phyloP scores from a whole-genome alignment of 2,888 invertebrate genomes.

The Himalopsyche anomala region DNA sequence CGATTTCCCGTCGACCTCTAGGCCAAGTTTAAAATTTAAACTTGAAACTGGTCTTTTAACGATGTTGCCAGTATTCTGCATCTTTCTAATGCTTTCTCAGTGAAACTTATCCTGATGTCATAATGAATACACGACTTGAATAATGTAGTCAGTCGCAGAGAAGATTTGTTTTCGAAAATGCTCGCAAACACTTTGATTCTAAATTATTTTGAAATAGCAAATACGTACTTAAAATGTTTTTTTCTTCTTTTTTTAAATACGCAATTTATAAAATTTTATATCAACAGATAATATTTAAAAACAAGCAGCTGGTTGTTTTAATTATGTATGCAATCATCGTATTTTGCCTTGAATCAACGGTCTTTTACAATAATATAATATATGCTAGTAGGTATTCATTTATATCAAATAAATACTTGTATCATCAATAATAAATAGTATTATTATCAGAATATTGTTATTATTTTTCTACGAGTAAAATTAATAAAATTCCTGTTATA shows the following conservation, averaged over 20 bases:
- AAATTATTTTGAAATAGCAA: no score
- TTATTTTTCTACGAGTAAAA: no score
- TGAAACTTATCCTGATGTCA: neutral
- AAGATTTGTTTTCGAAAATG: no score
- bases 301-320: neutral
- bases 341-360: neutral
- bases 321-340: neutral
- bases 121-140: neutral
- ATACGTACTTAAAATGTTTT: no score
- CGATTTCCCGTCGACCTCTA: constrained; percentile 27
- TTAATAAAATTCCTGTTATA: no score
- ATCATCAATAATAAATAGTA: no score
- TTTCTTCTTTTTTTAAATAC: neutral
- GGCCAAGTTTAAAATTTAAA: constrained; percentile 28
- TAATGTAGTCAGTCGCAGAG: no score
- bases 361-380: no score
- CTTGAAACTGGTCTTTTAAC: constrained; percentile 35
- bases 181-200: no score
- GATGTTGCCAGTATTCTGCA: constrained; percentile 14
- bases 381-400: no score
- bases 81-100: constrained; percentile 23
- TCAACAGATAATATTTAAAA: neutral
- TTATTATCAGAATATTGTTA: no score
- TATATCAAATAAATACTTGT: no score
- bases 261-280: neutral